phyloP scores from a whole-genome alignment of 2,113 vertebrate species.

The Ciconia boyciana region DNA sequence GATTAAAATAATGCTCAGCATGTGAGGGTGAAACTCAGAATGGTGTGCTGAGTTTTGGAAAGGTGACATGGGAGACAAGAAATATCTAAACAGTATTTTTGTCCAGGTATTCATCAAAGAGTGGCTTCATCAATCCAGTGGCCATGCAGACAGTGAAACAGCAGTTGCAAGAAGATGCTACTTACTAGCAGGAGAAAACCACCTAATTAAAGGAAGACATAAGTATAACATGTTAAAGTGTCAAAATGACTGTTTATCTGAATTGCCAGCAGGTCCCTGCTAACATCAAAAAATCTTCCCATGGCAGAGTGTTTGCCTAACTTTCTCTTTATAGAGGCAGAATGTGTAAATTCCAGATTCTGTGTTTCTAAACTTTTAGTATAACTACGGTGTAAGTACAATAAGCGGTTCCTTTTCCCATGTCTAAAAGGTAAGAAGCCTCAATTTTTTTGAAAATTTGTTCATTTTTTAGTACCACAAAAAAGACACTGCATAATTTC shows the following conservation, averaged over 20 bases:
- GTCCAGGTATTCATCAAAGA: background rate
- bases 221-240: background rate
- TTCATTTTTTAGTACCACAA: background rate
- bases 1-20: background rate
- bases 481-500: background rate
- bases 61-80: background rate
- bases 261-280: background rate
- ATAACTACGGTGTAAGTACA: rapidly evolving
- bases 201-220: background rate
- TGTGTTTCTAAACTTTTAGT: background rate
- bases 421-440: background rate
- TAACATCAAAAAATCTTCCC: background rate
- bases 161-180: background rate
- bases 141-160: background rate
- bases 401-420: background rate
- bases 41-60: background rate
- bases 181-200: background rate
- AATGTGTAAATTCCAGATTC: background rate
- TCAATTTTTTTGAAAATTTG: background rate
- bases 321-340: background rate
- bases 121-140: background rate
- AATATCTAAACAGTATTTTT: background rate
- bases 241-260: background rate
- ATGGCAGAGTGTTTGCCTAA: background rate
- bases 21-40: background rate